Base-by-base conservation (phyloP, 1,140 invertebrate species). In the Triops longicaudatus region DNA sequence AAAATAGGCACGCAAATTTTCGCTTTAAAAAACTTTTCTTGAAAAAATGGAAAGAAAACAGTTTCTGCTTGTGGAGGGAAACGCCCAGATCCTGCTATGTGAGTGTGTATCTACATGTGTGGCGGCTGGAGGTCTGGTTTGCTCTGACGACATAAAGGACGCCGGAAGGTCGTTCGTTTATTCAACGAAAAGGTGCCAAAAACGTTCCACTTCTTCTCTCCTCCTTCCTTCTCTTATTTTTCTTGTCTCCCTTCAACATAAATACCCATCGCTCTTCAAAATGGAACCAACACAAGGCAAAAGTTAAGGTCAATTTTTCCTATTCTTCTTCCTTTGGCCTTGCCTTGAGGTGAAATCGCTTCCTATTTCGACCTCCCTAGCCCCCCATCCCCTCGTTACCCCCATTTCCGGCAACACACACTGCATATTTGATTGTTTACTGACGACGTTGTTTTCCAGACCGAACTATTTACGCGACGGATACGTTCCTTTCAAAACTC, bases 121-220 rank as follows among this genome's bases (percentile, higher is more conserved):
- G 50, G 50, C 50, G 50, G 50, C 50, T 63, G 17, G 50, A 22
- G 50, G 50, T 63, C 50, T 63, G 50, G 50, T 63, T 37, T 37
- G 31, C 31, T 37, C 50, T 63, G 50, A 63, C 50, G 50, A 14
- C 50, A 63, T 63, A 63, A 63, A 63, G 50, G 50, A 63, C 50
- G 50, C 22, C 50, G 50, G 50, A 63, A 63, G 50, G 50, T 63
- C 50, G 50, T 63, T 63, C 50, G n/a, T 63, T 37, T 37, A 37
- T 37, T 63, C 50, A n/a, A 63, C 50, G 50, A 63, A 63, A 37
- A 63, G 50, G 50, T 63, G 50, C 50, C 50, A 63, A 63, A 63
- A 22, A 63, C 50, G 50, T 22, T 63, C 50, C 31, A 4, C 50
- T 63, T 22, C 22, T 22, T 63, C 50, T 63, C 12, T 63, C 43